Evolutionary conservation across 2,888 invertebrate genomes (phyloP), one percentile per base, ranked within the genome.

Genomic region (Ecdyonurus torrentis): DNA sequence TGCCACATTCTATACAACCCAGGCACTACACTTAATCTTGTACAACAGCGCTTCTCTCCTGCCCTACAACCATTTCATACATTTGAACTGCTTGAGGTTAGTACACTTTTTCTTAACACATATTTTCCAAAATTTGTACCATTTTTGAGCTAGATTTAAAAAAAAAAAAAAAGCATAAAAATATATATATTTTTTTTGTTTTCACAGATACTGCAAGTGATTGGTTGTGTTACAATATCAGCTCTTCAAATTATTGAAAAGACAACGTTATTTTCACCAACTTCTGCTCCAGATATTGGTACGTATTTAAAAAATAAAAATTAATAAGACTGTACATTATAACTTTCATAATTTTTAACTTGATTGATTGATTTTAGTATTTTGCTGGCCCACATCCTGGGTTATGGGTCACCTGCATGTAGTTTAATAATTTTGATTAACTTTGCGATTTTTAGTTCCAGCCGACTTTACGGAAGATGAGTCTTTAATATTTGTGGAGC

Each of bases 61-160:
- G 83, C 81, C 66, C 71, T 90, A 63, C 83, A 84, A 67, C 87
- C 87, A 0, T 81, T 83, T 52, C 82, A 84, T 68, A 75, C 83
- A 1, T 74, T 78, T 65, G 82, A 82, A 71, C 72, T 87, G 55
- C 68, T 84, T 2, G 83, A 85, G 77, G 84, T 85, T 71, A 71
- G 69, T 67, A 61, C 68, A 68, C 66, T 60, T 70, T 37, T 24
- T 61, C 25, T 24, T 25, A 25, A 59, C 25, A 2, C n/a, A 22
- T 52, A 25, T 55, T 50, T 62, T 62, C 62, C 65, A 2, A 59
- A 19, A 64, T 60, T 15, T 58, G n/a, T n/a, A n/a, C n/a, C n/a
- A n/a, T n/a, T n/a, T n/a, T n/a, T n/a, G n/a, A n/a, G n/a, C n/a
- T n/a, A n/a, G n/a, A n/a, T n/a, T n/a, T n/a, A n/a, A n/a, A n/a